Conservation (phyloP, 2,113 vertebrate species). For the Ceyx melanurus region DNA sequence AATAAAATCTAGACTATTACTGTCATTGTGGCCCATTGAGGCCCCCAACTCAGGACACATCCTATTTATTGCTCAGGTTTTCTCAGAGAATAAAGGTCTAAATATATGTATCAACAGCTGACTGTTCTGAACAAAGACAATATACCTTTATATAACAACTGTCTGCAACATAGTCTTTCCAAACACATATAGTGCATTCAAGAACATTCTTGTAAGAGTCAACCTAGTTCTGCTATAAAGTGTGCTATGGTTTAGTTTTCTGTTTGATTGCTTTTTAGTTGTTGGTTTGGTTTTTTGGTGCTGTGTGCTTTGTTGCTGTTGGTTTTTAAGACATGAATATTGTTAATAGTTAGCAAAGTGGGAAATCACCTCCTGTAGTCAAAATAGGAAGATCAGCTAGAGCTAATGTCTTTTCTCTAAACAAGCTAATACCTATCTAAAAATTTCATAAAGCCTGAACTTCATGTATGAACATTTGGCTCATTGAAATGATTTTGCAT, state of each 20-base stretch:
- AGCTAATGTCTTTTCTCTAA: not conserved
- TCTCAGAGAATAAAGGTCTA: not conserved
- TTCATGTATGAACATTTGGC: not conserved
- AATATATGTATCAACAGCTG: not conserved
- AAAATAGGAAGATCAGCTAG: not conserved
- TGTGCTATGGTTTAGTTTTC: not conserved
- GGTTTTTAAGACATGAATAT: not conserved
- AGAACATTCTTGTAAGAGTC: not conserved
- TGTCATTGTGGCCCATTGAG: not conserved
- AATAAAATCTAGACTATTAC: not conserved
- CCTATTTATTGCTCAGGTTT: not conserved
- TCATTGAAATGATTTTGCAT: not conserved
- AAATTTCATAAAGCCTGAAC: not conserved
- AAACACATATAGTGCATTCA: not conserved
- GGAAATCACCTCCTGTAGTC: not conserved
- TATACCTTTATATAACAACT: not conserved
- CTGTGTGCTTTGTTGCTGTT: not conserved
- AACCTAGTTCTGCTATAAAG: not conserved
- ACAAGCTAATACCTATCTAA: not conserved
- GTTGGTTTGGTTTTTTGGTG: not conserved
- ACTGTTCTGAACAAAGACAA: not conserved
- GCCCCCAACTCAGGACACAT: no score
- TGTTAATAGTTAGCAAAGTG: not conserved
- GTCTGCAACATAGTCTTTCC: not conserved
- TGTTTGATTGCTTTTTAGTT: not conserved